Conservation (phyloP, 2,797 vertebrate species). For the Gymnodraco acuticeps region DNA sequence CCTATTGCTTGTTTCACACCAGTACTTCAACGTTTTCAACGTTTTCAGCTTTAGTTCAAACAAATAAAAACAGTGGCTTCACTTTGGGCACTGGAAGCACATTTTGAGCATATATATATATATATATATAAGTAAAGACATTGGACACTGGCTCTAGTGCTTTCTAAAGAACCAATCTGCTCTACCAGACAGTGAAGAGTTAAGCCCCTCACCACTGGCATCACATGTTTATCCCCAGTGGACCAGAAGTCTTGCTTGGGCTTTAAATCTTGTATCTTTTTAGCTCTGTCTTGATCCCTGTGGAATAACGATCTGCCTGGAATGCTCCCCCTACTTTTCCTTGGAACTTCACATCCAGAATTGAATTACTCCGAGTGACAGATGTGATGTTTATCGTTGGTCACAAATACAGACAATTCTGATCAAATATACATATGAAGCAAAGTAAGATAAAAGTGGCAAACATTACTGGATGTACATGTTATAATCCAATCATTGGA, state of each 20-base stretch:
- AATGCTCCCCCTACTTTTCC: conserved; percentile 1
- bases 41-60: background rate
- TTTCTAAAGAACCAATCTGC: background rate
- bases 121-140: too few species aligned
- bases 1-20: background rate
- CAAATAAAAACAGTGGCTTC: background rate
- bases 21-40: background rate
- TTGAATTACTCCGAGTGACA: background rate
- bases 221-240: conserved; percentile 16
- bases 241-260: conserved; percentile 6
- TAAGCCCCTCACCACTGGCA: conserved; percentile 8
- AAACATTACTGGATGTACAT: background rate
- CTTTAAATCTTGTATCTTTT: conserved; percentile 41
- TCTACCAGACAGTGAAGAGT: conserved; percentile 16
- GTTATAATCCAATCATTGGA: conserved; percentile 17
- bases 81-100: background rate
- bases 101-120: background rate
- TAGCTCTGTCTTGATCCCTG: conserved; percentile 5
- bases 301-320: conserved; percentile 11
- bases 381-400: conserved; percentile 15
- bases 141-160: background rate
- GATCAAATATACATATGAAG: background rate
- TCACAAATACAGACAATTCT: background rate
- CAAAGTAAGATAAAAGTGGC: background rate
- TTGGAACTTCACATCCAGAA: background rate